Evolutionary conservation across 2,888 invertebrate genomes (phyloP).

Genomic region (Netelia inedita): DNA sequence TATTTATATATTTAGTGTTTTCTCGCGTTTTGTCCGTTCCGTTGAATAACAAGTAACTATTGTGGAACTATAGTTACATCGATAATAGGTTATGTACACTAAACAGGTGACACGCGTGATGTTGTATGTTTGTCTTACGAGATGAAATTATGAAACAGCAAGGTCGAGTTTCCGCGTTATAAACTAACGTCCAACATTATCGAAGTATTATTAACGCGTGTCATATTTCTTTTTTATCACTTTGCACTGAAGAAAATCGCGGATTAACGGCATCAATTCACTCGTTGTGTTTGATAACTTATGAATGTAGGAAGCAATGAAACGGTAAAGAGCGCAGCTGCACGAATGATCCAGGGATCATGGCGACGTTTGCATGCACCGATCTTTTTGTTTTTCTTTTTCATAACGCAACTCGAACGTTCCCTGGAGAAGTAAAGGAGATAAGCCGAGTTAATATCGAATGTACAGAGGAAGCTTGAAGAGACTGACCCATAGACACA

Average conservation of each 20-base stretch:
- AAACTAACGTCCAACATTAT: neutral
- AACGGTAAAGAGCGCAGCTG: neutral
- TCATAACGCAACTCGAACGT: neutral
- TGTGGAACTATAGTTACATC: neutral
- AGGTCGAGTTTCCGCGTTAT: neutral
- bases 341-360: neutral
- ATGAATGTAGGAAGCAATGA: neutral
- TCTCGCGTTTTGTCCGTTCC: conserved; percentile 1
- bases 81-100: conserved; percentile 30
- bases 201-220: neutral
- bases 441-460: no score
- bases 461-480: no score
- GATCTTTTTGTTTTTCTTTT: neutral
- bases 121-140: neutral
- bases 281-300: neutral
- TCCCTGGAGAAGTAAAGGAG: neutral
- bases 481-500: neutral
- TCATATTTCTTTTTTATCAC: neutral
- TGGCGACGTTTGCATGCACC: neutral
- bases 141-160: neutral
- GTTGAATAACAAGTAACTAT: conserved; percentile 22
- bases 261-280: neutral
- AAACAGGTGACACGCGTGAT: conserved; percentile 24
- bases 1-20: conserved; percentile 19
- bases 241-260: neutral